Evolutionary conservation across 2,888 invertebrate genomes (phyloP), one percentile per base, ranked within the genome.

Genomic region (Phyllotreta striolata): DNA sequence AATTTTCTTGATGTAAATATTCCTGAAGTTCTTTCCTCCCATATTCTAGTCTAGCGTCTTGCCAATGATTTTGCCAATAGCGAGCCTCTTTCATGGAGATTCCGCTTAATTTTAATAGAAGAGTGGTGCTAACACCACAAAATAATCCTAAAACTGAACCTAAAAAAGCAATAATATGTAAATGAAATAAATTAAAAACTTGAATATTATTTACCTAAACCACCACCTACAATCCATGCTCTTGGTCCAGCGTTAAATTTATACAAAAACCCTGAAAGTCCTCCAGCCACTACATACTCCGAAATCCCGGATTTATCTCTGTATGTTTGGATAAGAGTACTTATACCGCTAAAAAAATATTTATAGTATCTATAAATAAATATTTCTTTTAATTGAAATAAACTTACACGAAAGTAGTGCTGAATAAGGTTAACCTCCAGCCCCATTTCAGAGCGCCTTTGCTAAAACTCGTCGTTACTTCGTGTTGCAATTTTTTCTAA

Each of bases 371-470:
- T n/a, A n/a, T n/a, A 38, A 44, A 49, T 44, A 56, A 39, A 13
- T 10, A 10, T 13, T 14, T 24, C 40, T 24, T 47, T 52, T 13
- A 10, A 34, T 9, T 24, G 12, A 56, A 8, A 38, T 10, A 46
- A 55, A 72, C 84, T 83, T 83, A 92, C 93, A 87, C 85, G 79
- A 89, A 93, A 10, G 87, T 79, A 35, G 87, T 85, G 43, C 88
- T 85, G 73, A 93, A 93, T 0, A 87, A 75, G 5, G 85, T 85
- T 34, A 92, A 75, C 72, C 89, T 85, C 88, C 88, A 88, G 3
- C 88, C 89, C 87, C 89, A 89, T 70, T 83, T 84, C 10, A 84
- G 84, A 0, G 88, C 91, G n/a, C 92, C 92, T 81, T 84, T 90
- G 0, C 86, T 87, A 81, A 93, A 91, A 68, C 85, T 86, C 12